Conservation (phyloP, 2,113 vertebrate species). For the Galemys pyrenaicus region DNA sequence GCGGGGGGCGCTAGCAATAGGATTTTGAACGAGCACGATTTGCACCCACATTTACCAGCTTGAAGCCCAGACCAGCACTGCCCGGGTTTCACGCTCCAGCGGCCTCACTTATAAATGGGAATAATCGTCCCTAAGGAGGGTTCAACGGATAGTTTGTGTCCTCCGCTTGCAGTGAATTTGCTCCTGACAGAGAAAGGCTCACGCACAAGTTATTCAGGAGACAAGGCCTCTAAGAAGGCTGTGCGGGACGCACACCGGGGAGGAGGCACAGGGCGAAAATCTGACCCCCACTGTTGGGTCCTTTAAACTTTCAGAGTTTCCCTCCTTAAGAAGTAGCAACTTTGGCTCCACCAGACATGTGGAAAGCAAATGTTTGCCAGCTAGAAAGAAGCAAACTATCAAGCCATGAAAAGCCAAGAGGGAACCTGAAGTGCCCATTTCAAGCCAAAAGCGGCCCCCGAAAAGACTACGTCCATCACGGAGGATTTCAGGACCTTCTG, state of each 20-base stretch:
- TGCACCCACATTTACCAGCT: background rate
- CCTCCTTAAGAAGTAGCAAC: too few relatives aligned
- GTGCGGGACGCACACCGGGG: background rate
- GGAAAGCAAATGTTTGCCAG: background rate
- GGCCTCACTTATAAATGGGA: background rate
- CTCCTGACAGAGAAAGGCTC: too few relatives aligned
- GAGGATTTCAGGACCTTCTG: background rate
- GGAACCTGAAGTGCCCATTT: too few relatives aligned
- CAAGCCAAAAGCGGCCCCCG: background rate
- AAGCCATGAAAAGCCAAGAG: background rate
- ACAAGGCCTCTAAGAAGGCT: fast-evolving
- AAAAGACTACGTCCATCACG: background rate
- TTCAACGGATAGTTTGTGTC: background rate
- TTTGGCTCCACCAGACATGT: background rate
- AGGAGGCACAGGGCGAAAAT: background rate
- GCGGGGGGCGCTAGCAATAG: background rate
- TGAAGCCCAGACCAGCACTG: background rate
- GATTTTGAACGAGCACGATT: too few relatives aligned
- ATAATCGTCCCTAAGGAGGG: background rate
- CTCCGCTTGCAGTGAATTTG: background rate
- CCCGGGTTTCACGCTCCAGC: background rate
- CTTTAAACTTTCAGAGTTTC: too few relatives aligned
- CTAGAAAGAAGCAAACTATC: background rate
- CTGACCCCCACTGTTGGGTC: too few relatives aligned
- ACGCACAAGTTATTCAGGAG: too few relatives aligned